Evolutionary conservation across 2,113 vertebrate genomes (phyloP), one percentile per base, ranked within the genome.

Genomic region (Podocnemis expansa): DNA sequence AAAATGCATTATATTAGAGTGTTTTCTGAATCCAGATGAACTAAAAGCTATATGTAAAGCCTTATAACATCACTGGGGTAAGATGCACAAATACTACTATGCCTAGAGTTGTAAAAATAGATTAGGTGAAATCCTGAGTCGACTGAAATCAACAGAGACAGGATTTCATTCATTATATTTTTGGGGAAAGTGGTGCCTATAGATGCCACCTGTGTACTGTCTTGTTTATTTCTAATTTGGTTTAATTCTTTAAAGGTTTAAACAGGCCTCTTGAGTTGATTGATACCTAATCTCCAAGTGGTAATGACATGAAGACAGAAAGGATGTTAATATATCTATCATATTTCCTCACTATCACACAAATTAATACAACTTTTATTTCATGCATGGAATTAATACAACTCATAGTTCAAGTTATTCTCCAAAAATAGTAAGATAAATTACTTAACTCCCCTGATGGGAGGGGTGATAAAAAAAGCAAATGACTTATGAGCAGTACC

Each of bases 21-120:
- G 73, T 91, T 91, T 76, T 45, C 43, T 81, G 70, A 87, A 92
- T 79, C 16, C 86, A 88, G 63, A 43, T 83, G 52, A 91, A 89
- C 85, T 93, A 87, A 90, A 27, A 78, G 25, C 2, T 75, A 8
- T 76, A 21, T 17, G 25, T 80, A 14, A 27, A 76, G 3, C 41
- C 38, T 76, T 91, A 60, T 76, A 85, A 73, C 8, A 14, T 82
- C 86, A 82, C 45, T 25, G 51, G 47, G 10, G 27, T 76, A 93
- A 89, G 21, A 76, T 78, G 11, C 14, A 92, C 75, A 38, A 60
- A 16, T 13, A 84, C 58, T 70, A 84, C 34, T 0, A 55, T 87
- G 78, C 80, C 58, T 60, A 85, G 1, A 9, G 45, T 93, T 88
- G 19, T 13, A 87, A 89, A 96, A 89, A 6, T 6, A 51, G 19